Percentiles rank a stretch among this genome's conserved stretches.
Evolutionary conservation across 1,140 invertebrate genomes (phyloP).

Genomic region (Lasioglossum baleicum): DNA sequence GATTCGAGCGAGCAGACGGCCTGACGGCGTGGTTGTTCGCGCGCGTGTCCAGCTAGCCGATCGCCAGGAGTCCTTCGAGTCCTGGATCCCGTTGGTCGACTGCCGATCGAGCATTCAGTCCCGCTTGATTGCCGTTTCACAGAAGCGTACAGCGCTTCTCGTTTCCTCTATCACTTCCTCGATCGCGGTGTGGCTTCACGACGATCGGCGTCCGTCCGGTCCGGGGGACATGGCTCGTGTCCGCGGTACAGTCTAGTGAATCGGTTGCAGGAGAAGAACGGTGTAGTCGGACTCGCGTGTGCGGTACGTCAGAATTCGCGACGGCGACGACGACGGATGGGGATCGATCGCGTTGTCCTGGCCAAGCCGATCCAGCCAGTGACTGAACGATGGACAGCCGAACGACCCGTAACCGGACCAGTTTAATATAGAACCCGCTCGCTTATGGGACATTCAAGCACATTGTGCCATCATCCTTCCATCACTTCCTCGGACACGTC

Average conservation of each 20-base stretch:
- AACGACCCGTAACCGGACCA: slow-evolving; percentile 65
- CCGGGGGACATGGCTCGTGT: slow-evolving; percentile 3
- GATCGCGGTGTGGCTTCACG: neutral
- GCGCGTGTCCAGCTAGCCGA: slow-evolving; percentile 15
- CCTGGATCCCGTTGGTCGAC: slow-evolving; percentile 26
- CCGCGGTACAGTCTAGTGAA: neutral
- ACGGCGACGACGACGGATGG: neutral
- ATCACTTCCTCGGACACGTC: slow-evolving; percentile 72
- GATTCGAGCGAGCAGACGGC: too few species aligned
- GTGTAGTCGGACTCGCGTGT: too few species aligned
- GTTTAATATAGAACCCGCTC: slow-evolving; percentile 69
- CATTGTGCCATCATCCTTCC: slow-evolving; percentile 71
- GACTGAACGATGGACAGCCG: slow-evolving; percentile 60
- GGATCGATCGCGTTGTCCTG: slow-evolving; percentile 35
- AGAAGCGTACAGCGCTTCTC: neutral
- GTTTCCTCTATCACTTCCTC: neutral
- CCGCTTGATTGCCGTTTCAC: neutral
- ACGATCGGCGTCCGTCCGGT: neutral
- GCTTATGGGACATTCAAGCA: slow-evolving; percentile 63
- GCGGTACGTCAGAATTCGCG: neutral
- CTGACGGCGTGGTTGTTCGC: neutral
- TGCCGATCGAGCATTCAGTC: slow-evolving; percentile 35
- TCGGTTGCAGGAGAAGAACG: neutral
- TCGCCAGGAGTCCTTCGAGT: slow-evolving; percentile 32
- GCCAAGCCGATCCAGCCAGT: slow-evolving; percentile 35